Conservation (phyloP, 2,113 vertebrate genomes). For the Bettongia penicillata region DNA sequence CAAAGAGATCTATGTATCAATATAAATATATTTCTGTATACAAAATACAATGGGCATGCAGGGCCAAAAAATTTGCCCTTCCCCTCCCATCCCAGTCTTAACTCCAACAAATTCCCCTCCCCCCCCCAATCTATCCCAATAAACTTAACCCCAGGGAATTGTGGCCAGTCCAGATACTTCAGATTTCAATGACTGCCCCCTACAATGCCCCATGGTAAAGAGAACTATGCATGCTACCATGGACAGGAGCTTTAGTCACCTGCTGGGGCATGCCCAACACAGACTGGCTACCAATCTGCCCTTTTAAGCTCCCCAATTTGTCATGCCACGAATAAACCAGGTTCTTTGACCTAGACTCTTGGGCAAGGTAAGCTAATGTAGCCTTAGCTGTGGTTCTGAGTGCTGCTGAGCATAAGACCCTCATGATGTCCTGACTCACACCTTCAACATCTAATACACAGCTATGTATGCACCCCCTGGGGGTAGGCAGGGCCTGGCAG, state of each 20-base stretch:
- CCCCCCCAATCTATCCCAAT: background rate
- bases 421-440: background rate
- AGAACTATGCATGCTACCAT: background rate
- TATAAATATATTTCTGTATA: constrained; percentile 18
- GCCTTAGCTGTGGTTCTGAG: background rate
- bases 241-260: background rate
- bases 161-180: background rate
- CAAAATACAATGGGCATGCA: constrained; percentile 46
- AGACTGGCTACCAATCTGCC: background rate
- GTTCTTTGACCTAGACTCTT: background rate
- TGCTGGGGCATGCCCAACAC: background rate
- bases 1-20: constrained; percentile 44
- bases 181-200: background rate
- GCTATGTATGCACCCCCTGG: constrained; percentile 51
- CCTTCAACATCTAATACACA: constrained; percentile 42
- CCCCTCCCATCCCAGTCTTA: background rate
- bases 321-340: background rate
- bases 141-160: background rate
- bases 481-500: background rate
- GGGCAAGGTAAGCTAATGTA: background rate
- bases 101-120: background rate
- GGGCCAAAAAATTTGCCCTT: background rate
- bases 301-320: constrained; percentile 1
- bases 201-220: background rate
- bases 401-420: background rate